Percentiles rank a stretch among this genome's conserved stretches.
These are phyloP conservation scores for Gobionotothen gibberifrons DNA, from an alignment of 2,797 vertebrate species.

Conservation along the genomic window DNA sequence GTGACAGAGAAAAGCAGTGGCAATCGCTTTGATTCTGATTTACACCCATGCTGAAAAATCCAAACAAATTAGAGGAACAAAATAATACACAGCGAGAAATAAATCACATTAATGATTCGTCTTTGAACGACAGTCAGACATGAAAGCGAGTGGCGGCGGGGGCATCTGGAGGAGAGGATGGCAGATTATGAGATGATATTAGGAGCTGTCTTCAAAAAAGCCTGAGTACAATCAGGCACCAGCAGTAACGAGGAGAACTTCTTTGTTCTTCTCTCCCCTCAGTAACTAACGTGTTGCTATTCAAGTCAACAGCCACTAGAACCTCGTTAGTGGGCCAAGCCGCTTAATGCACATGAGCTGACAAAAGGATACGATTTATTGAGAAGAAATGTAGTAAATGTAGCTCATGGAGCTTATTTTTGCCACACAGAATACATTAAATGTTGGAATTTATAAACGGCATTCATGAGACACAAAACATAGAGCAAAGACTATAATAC, in stretches of 20 bases:
- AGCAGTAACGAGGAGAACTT: slow-evolving; percentile 68
- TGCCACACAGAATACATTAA: slow-evolving; percentile 21
- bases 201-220: slow-evolving; percentile 75
- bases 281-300: slow-evolving; percentile 76
- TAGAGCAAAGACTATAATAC: not conserved
- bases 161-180: slow-evolving; percentile 76
- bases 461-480: slow-evolving; percentile 2
- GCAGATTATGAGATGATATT: slow-evolving; percentile 76
- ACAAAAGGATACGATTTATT: slow-evolving; percentile 63
- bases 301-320: slow-evolving; percentile 80
- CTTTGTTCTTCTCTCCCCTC: slow-evolving; percentile 74
- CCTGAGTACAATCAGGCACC: slow-evolving; percentile 72
- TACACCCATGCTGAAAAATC: slow-evolving; percentile 76
- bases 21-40: slow-evolving; percentile 82
- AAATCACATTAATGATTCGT: slow-evolving; percentile 80
- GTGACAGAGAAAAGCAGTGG: slow-evolving; percentile 78
- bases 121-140: slow-evolving; percentile 77
- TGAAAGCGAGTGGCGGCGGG: slow-evolving; percentile 70
- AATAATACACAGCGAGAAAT: slow-evolving; percentile 81
- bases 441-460: slow-evolving; percentile 12
- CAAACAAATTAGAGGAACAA: slow-evolving; percentile 83
- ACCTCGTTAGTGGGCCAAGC: slow-evolving; percentile 70
- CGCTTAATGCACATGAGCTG: slow-evolving; percentile 70
- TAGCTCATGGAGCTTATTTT: slow-evolving; percentile 31
- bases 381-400: slow-evolving; percentile 51